Percentiles rank a stretch among this genome's conserved stretches.
Conservation (phyloP, 37 sponge, comb jelly and placozoan genomes). For the Eunapius fragilis region DNA sequence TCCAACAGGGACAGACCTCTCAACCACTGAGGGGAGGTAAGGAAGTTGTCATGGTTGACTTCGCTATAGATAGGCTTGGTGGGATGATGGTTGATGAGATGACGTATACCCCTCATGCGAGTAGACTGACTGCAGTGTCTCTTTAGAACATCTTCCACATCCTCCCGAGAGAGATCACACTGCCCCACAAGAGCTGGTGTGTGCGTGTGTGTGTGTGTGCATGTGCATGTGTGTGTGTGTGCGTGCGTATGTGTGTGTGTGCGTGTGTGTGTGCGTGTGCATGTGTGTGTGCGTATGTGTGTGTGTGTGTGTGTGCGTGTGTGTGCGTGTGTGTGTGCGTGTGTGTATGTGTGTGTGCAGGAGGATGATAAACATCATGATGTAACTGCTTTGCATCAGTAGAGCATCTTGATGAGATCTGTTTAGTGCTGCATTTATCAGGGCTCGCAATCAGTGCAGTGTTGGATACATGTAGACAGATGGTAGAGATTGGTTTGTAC, state of each 20-base stretch:
- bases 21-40: conserved; percentile 78
- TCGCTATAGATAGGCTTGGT: conserved; percentile 42
- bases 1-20: conserved; percentile 69
- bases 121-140: conserved; percentile 55
- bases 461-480: too few relatives aligned
- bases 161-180: conserved; percentile 36
- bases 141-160: conserved; percentile 51
- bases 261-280: too few relatives aligned
- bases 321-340: neutral
- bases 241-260: too few relatives aligned
- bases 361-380: too few relatives aligned
- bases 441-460: too few relatives aligned
- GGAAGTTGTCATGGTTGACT: conserved; percentile 65
- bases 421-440: too few relatives aligned
- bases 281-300: neutral
- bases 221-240: too few relatives aligned
- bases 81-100: conserved; percentile 80
- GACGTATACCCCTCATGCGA: conserved; percentile 80
- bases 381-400: too few relatives aligned
- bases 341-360: neutral
- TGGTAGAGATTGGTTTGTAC: too few relatives aligned
- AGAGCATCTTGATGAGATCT: too few relatives aligned
- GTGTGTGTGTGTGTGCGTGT: conserved; percentile 1
- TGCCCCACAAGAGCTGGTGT: conserved; percentile 43
- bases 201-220: neutral